A percentile compares a stretch with the other conserved stretches of the same genome.
phyloP scores from a whole-genome alignment of 2,888 invertebrate genomes.

The Embidobia sp. region DNA sequence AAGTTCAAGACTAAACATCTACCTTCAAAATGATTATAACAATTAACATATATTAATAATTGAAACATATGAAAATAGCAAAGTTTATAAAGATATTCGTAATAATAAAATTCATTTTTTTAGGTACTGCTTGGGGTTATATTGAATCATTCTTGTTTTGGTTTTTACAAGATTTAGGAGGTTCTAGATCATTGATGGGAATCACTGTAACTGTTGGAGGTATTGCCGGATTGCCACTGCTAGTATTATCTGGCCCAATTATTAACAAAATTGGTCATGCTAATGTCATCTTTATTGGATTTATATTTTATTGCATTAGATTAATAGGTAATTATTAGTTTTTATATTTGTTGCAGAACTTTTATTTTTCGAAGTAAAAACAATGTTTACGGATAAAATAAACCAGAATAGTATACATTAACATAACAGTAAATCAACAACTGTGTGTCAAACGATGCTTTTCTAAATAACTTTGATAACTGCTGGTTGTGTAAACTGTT shows the following conservation, averaged over 20 bases:
- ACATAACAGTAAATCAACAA: no score
- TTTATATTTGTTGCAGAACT: neutral
- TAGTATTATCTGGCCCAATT: slow-evolving; percentile 90
- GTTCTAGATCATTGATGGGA: slow-evolving; percentile 89
- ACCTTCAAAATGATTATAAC: no score
- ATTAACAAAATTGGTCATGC: slow-evolving; percentile 88
- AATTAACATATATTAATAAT: no score
- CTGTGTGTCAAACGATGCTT: no score
- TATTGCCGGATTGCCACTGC: slow-evolving; percentile 88
- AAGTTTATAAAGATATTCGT: no score
- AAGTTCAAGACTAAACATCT: no score
- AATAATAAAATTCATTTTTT: slow-evolving; percentile 68
- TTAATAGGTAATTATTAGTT: slow-evolving; percentile 83
- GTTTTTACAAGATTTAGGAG: slow-evolving; percentile 90
- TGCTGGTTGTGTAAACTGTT: no score
- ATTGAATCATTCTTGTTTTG: slow-evolving; percentile 92
- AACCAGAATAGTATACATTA: no score
- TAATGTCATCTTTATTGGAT: slow-evolving; percentile 89
- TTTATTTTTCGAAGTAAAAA: no score
- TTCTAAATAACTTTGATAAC: no score
- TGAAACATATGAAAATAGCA: no score
- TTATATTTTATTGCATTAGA: slow-evolving; percentile 88
- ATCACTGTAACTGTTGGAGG: slow-evolving; percentile 91
- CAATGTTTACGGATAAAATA: no score
- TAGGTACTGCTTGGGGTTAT: slow-evolving; percentile 92